Conservation (phyloP, 2,888 invertebrate genomes). For the Auanema freiburgensis region DNA sequence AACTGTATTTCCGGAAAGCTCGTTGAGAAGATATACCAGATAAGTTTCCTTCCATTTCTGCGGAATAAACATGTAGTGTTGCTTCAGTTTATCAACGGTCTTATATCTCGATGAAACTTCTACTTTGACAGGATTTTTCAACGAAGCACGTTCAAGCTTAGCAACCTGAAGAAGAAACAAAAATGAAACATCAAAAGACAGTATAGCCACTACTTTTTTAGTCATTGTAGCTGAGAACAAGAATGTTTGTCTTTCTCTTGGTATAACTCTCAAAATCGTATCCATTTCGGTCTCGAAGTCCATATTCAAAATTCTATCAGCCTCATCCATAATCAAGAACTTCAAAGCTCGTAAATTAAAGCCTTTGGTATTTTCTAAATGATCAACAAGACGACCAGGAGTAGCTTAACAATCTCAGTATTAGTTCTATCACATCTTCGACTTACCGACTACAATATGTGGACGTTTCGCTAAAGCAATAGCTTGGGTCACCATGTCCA, state of each 20-base stretch:
- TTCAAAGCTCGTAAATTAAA: slow-evolving; percentile 87
- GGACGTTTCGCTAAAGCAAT: slow-evolving; percentile 90
- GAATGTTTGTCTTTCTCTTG: slow-evolving; percentile 85
- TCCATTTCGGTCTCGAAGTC: slow-evolving; percentile 94
- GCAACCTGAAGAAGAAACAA: slow-evolving; percentile 70
- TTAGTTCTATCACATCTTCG: not conserved
- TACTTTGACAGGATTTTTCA: slow-evolving; percentile 90
- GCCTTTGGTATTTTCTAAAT: slow-evolving; percentile 95
- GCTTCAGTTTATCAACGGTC: slow-evolving; percentile 92
- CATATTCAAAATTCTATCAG: slow-evolving; percentile 96
- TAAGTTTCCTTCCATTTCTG: slow-evolving; percentile 97
- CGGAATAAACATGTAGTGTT: slow-evolving; percentile 92
- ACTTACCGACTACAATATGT: slow-evolving; percentile 83
- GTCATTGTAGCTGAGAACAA: slow-evolving; percentile 99
- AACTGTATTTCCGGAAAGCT: slow-evolving; percentile 86
- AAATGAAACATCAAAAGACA: not conserved
- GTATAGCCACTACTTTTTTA: slow-evolving; percentile 68
- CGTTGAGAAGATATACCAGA: slow-evolving; percentile 89
- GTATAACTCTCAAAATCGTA: slow-evolving; percentile 88
- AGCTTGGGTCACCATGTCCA: slow-evolving; percentile 95
- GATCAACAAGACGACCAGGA: slow-evolving; percentile 68
- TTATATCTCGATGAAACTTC: slow-evolving; percentile 89
- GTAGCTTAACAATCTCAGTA: slow-evolving; percentile 73
- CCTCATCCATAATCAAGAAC: slow-evolving; percentile 90
- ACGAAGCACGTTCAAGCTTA: slow-evolving; percentile 90